Evolutionary conservation across 2,888 invertebrate species (phyloP).

Genomic region (Agelastica alni): DNA sequence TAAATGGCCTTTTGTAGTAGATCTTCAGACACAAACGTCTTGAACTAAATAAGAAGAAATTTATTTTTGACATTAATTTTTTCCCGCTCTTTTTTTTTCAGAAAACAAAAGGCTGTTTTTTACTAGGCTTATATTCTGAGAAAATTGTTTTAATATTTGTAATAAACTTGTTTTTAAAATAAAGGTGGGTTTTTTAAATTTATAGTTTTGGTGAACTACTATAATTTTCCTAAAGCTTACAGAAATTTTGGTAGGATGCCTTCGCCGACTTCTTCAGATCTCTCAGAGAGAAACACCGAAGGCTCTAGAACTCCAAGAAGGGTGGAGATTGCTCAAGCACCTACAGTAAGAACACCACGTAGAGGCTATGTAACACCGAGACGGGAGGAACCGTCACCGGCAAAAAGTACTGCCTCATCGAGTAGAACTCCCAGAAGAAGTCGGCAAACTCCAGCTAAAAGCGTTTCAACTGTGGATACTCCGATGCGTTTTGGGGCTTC

Average conservation of each 20-base stretch:
- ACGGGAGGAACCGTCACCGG: constrained; percentile 15
- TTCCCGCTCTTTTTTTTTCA: no score
- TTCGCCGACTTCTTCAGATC: constrained; percentile 19
- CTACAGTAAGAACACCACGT: constrained; percentile 23
- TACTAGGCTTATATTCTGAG: no score
- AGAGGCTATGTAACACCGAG: constrained; percentile 19
- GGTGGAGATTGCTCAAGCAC: constrained; percentile 16
- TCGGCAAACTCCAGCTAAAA: constrained; percentile 43
- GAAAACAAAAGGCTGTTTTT: no score
- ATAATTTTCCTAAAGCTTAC: no score
- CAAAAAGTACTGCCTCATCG: constrained; percentile 11
- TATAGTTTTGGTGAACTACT: no score
- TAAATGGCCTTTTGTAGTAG: no score
- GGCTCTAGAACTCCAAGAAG: constrained; percentile 33
- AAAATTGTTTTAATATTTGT: not conserved
- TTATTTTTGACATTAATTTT: no score
- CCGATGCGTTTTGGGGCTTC: constrained; percentile 59
- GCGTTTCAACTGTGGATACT: constrained; percentile 44
- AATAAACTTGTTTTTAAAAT: not conserved
- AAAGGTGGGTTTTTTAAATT: no score
- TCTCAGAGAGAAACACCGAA: constrained; percentile 10
- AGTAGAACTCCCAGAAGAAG: constrained; percentile 37
- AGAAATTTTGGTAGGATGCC: no score
- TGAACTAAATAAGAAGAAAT: no score
- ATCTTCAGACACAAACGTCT: no score